Percentiles rank a stretch among this genome's conserved stretches.
Evolutionary conservation across 2,113 vertebrate genomes (phyloP).

Genomic region (Xiphophorus maculatus): DNA sequence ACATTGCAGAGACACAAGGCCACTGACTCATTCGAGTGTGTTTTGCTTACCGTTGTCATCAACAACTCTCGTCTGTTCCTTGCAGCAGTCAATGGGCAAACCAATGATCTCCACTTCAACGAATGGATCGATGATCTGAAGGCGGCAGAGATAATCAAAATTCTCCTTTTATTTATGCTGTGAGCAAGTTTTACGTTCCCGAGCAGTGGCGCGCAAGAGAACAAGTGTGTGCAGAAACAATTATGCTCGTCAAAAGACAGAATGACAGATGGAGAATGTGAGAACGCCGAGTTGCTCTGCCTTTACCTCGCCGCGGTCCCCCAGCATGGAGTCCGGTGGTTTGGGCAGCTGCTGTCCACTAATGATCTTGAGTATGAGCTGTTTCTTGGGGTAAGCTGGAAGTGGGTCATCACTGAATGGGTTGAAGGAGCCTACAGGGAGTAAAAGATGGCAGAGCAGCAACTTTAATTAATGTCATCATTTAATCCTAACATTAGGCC

Average conservation of each 20-base stretch:
- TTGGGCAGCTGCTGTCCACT: conserved; percentile 98
- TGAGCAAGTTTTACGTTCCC: conserved; percentile 1
- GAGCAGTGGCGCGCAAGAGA: not conserved
- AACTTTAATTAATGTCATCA: conserved; percentile 46
- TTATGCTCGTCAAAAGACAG: not conserved
- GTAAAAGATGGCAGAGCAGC: conserved; percentile 27
- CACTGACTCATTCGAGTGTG: not conserved
- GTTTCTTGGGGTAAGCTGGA: conserved; percentile 95
- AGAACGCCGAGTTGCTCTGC: conserved; percentile 7
- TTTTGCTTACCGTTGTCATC: conserved; percentile 92
- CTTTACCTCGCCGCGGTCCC: conserved; percentile 94
- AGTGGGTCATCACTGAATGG: conserved; percentile 92
- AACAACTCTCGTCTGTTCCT: conserved; percentile 97
- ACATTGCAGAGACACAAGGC: not conserved
- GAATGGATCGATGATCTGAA: conserved; percentile 97
- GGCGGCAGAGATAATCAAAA: not conserved
- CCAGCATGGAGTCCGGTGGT: conserved; percentile 96
- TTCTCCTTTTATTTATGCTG: conserved; percentile 2
- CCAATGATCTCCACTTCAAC: conserved; percentile 99
- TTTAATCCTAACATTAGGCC: conserved; percentile 11
- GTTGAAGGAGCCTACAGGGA: conserved; percentile 89
- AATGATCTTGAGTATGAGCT: conserved; percentile 95
- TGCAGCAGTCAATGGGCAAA: conserved; percentile 93
- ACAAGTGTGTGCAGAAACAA: not conserved
- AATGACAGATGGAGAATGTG: conserved; percentile 32